These are phyloP conservation scores for Megaceryle alcyon DNA, from an alignment of 2,797 vertebrate genomes.

Conservation along the genomic window DNA sequence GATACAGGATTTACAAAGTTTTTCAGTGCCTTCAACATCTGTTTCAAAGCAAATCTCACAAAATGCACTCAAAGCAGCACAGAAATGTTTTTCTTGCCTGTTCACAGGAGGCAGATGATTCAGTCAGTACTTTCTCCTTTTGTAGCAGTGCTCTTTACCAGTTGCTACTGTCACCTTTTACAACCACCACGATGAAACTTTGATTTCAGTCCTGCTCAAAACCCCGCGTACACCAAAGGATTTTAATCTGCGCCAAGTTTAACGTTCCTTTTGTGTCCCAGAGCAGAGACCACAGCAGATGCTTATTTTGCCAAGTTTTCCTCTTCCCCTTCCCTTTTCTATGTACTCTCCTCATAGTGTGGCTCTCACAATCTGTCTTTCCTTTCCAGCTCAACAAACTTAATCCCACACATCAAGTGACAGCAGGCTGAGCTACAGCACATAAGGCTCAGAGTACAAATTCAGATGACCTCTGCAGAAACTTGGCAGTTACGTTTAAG, in stretches of 20 bases:
- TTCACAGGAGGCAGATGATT: not conserved
- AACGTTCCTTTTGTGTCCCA: not conserved
- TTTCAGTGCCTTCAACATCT: not conserved
- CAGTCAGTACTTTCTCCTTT: not conserved
- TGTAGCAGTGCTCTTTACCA: not conserved
- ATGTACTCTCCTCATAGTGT: not conserved
- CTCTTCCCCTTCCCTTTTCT: not conserved
- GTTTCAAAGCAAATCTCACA: not conserved
- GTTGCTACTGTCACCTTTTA: not conserved
- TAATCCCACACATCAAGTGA: not conserved
- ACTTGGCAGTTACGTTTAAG: not conserved
- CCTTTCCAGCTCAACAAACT: not conserved
- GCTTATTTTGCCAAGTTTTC: not conserved
- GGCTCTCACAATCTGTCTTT: not conserved
- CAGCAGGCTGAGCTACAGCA: not conserved
- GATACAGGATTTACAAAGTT: not conserved
- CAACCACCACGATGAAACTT: not conserved
- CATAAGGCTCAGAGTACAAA: not conserved
- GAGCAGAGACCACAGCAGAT: not conserved
- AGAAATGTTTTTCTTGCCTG: not conserved
- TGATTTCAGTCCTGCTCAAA: not conserved
- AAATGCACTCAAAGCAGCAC: not conserved
- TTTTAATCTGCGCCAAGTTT: not conserved
- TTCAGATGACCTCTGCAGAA: not conserved
- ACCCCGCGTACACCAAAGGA: not conserved